Percentiles rank a stretch among this genome's conserved stretches.
These are phyloP conservation scores for Dascillus cervinus DNA, from an alignment of 2,888 invertebrate species.

Conservation along the genomic window DNA sequence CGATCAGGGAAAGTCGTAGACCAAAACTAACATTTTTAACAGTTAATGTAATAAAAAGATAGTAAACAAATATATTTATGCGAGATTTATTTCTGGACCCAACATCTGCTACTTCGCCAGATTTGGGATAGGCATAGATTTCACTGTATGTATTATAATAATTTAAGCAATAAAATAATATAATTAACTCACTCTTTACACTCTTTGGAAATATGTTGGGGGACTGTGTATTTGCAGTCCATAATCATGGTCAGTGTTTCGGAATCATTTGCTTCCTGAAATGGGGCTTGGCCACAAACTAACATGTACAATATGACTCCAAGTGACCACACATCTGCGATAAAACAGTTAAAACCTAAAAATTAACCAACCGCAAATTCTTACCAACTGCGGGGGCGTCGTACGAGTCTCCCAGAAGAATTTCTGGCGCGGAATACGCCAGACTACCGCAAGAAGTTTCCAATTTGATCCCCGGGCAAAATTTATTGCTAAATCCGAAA, in stretches of 20 bases:
- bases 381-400: constrained; percentile 96
- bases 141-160: no score
- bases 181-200: constrained; percentile 64
- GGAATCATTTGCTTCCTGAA: constrained; percentile 98
- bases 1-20: no score
- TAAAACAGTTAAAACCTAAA: constrained; percentile 6
- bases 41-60: no score
- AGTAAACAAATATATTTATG: no score
- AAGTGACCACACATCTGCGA: constrained; percentile 92
- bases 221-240: constrained; percentile 96
- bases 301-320: constrained; percentile 99
- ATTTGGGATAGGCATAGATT: no score
- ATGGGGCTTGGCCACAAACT: constrained; percentile 94
- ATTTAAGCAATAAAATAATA: no score
- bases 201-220: constrained; percentile 74
- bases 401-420: constrained; percentile 95
- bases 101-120: no score
- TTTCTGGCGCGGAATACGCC: constrained; percentile 99
- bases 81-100: no score
- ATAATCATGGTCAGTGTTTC: constrained; percentile 99
- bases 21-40: no score
- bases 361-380: constrained; percentile 24
- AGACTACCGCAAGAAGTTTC: constrained; percentile 98
- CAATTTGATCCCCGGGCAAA: constrained; percentile 91
- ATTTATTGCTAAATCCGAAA: constrained; percentile 95